Base-by-base conservation (phyloP, 2,797 vertebrate genomes). In the Phataginus tricuspis region DNA sequence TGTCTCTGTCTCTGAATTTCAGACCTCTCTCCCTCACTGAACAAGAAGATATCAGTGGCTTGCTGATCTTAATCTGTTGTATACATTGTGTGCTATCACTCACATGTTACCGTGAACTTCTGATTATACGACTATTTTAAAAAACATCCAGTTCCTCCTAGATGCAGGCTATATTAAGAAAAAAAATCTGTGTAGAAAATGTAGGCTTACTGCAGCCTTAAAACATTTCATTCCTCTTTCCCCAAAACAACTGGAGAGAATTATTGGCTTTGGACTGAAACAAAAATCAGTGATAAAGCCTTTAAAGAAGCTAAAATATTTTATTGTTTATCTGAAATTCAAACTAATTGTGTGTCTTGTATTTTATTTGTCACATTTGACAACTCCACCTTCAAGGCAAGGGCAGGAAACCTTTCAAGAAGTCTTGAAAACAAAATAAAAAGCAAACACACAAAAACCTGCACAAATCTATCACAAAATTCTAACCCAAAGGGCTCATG, bases 261-360 rank as follows among this genome's bases (percentile, higher is more conserved):
- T 39, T 64, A 71, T 94, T 95, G 95, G n/a, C 11, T 78, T 68
- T 57, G 8, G 19, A 53, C 84, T 92, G 84, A 84, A 91, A 86
- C 19, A 51, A 86, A 90, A 80, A 66, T 94, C n/a, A 57, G 15
- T 45, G 12, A 77, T n/a, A 11, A 71, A 64, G 29, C 69, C 34
- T 74, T 80, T 34, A 53, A 75, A 90, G 71, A 42, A 66, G 7
- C 7, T 37, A 59, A 85, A 71, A 88, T 15, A 27, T 45, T 78
- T 45, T 78, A 42, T 31, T 68, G 10, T 80, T 75, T 88, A 49
- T 34, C 11, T 39, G 27, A 88, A 88, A 91, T 90, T 88, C 14
- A 92, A 37, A 87, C 66, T 84, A 84, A 49, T 0, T 78, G 21
- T 16, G 51, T 57, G 7, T 45, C 29, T 18, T 77, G 0, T 75